Evolutionary conservation across 2,797 vertebrate genomes (phyloP), one percentile per base, ranked within the genome.

Genomic region (Melanotaenia nigrans): DNA sequence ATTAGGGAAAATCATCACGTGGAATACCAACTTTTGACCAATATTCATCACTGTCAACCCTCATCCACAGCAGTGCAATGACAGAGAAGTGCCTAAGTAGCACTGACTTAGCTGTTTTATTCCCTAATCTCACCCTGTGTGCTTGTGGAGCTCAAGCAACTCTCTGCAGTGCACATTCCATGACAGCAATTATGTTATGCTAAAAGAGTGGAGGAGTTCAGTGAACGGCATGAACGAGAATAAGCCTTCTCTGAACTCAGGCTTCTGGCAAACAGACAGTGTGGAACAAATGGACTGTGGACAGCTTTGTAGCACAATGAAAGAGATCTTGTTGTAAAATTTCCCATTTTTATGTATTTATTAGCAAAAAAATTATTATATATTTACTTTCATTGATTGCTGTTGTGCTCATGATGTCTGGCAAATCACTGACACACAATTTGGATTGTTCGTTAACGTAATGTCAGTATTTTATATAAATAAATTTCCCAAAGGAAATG

Each of bases 1-100:
- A 94, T 94, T 94, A 94, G 89, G 82, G 85, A 93, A 93, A 94
- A 94, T 94, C 92, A 94, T 93, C 92, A 93, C 84, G 90, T 93
- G 89, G 88, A 94, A 93, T 93, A 92, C 92, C 90, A 94, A 95
- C 93, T 92, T 94, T 94, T 93, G 89, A 87, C 89, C 83, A 93
- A 94, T 94, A 94, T 93, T 94, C 93, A 95, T 94, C 93, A 94
- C 90, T 94, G 93, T 94, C 93, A 94, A 75, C 85, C 84, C 77
- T 91, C 90, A 91, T 92, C 86, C 88, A 87, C 68, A 24, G 83
- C 79, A 10, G 83, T 60, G 64, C 84, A 82, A 86, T 90, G 89
- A 87, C 82, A 89, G 88, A 92, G 71, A 81, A 89, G 87, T 88
- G 87, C 89, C 82, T 87, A 90, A 89, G 89, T 84, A 90, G 87